A percentile compares a stretch with the other conserved stretches of the same genome.
phyloP scores from a whole-genome alignment of 2,113 vertebrate species.

The Potamarius usumacintae region DNA sequence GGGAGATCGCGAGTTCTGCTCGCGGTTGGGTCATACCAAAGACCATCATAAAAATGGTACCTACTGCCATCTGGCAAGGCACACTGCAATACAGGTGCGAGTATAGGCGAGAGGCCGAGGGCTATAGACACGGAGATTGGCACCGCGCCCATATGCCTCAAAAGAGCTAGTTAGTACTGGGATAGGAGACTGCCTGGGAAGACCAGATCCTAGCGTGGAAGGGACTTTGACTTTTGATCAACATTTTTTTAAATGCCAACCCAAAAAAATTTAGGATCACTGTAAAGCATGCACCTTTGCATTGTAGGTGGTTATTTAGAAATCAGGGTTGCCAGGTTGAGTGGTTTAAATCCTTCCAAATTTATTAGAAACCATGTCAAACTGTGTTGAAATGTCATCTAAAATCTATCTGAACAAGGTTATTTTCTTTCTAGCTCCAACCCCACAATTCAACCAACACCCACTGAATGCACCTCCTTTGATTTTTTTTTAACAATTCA shows the following conservation, averaged over 20 bases:
- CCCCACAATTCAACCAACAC: not conserved
- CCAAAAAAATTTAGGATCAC: not conserved
- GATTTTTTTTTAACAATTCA: not conserved
- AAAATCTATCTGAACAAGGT: not conserved
- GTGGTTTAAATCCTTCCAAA: not conserved
- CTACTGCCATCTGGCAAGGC: too few relatives aligned
- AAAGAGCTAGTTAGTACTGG: too few relatives aligned
- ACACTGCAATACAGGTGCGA: too few relatives aligned
- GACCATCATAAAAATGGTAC: too few relatives aligned
- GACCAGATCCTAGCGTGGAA: too few relatives aligned
- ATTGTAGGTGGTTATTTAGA: not conserved
- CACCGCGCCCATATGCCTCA: too few relatives aligned
- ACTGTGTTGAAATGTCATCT: not conserved
- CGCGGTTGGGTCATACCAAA: too few relatives aligned
- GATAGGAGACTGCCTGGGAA: too few relatives aligned
- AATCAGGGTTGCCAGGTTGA: not conserved
- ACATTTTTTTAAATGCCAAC: not conserved
- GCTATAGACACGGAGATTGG: too few relatives aligned
- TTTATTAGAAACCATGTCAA: not conserved
- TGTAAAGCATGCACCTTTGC: not conserved
- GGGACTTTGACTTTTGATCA: too few relatives aligned
- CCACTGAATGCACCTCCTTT: constrained; percentile 1
- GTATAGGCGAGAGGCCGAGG: too few relatives aligned
- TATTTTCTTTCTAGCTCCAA: not conserved
- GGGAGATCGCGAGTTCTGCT: too few relatives aligned